Conservation (phyloP, 2,797 vertebrate genomes). For the Pelobates cultripes region DNA sequence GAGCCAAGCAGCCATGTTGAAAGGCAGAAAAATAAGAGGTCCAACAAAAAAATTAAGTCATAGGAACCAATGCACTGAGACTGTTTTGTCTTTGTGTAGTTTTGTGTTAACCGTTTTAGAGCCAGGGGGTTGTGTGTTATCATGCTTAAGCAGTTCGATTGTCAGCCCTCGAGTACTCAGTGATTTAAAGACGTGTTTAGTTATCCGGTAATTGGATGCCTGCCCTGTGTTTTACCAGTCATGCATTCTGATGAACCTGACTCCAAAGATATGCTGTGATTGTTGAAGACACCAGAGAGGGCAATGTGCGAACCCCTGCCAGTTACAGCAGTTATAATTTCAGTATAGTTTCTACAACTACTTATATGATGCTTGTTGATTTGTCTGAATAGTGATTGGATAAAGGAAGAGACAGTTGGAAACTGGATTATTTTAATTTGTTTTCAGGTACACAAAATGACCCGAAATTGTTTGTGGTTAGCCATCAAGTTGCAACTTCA, state of each 20-base stretch:
- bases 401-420: too few relatives aligned
- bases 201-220: not conserved
- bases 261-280: too few relatives aligned
- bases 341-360: not conserved
- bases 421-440: too few relatives aligned
- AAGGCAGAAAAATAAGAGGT: not conserved
- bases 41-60: not conserved
- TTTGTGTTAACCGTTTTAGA: not conserved
- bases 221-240: not conserved
- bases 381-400: too few relatives aligned
- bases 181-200: not conserved
- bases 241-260: not conserved
- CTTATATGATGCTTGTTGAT: not conserved
- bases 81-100: not conserved
- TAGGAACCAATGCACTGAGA: not conserved
- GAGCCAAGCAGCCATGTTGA: not conserved
- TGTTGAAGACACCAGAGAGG: too few relatives aligned
- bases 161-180: not conserved
- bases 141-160: too few relatives aligned
- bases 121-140: not conserved
- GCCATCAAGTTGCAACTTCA: too few relatives aligned
- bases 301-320: not conserved
- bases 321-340: not conserved
- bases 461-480: too few relatives aligned
- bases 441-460: too few relatives aligned